phyloP scores from a whole-genome alignment of 2,888 invertebrate species.

The Odiellus spinosus region DNA sequence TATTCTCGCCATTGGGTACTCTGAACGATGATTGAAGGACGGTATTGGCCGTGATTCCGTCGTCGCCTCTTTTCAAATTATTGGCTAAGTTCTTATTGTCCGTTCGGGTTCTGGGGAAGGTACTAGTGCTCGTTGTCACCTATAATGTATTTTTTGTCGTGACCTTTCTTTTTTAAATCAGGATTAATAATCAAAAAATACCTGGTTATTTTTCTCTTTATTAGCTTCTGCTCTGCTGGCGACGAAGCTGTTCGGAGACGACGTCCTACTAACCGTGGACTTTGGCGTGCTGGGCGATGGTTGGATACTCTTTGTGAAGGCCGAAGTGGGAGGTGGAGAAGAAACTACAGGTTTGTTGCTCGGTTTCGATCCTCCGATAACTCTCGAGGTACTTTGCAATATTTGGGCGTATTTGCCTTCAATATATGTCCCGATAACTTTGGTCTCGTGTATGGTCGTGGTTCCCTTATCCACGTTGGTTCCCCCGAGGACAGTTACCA shows the following conservation, averaged over 20 bases:
- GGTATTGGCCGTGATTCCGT: constrained; percentile 8
- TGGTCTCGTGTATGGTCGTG: constrained; percentile 71
- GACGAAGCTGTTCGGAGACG: neutral
- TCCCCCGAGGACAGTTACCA: constrained; percentile 68
- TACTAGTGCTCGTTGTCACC: neutral
- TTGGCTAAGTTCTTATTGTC: neutral
- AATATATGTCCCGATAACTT: constrained; percentile 74
- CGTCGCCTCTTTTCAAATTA: neutral
- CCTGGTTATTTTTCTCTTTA: too few relatives aligned
- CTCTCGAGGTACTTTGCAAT: constrained; percentile 58
- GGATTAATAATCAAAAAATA: too few relatives aligned
- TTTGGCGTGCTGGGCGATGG: too few relatives aligned
- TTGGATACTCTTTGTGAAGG: too few relatives aligned
- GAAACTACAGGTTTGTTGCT: too few relatives aligned
- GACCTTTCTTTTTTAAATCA: too few relatives aligned
- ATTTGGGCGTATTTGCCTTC: constrained; percentile 63
- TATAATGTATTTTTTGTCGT: neutral
- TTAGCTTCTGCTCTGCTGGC: constrained; percentile 2
- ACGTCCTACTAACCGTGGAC: too few relatives aligned
- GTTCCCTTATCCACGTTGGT: constrained; percentile 64
- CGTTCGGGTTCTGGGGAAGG: neutral
- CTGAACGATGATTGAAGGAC: constrained; percentile 8
- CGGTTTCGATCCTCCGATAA: neutral
- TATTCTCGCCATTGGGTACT: neutral
- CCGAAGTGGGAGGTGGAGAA: too few relatives aligned